phyloP scores from a whole-genome alignment of 2,113 vertebrate genomes.

The Sceloporus tristichus region DNA sequence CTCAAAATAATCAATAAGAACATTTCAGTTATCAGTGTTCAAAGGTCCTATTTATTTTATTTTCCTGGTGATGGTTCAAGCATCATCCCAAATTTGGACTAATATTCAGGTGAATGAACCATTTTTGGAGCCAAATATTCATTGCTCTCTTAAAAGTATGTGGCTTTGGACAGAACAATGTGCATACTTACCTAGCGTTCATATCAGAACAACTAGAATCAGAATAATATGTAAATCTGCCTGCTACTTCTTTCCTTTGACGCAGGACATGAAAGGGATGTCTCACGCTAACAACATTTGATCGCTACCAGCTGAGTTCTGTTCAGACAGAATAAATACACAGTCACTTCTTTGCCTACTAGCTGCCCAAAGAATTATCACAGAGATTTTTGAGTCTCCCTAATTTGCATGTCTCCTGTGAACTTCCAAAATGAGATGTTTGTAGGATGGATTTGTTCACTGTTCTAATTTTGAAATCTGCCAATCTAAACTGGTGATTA shows the following conservation, averaged over 20 bases:
- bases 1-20: not conserved
- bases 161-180: not conserved
- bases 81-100: not conserved
- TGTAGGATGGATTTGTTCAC: constrained; percentile 37
- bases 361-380: not conserved
- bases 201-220: not conserved
- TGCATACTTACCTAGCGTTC: not conserved
- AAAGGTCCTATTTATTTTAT: not conserved
- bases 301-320: not conserved
- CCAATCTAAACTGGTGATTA: constrained; percentile 59
- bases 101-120: not conserved
- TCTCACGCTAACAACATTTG: not conserved
- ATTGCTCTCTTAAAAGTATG: not conserved
- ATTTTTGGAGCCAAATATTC: not conserved
- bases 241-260: not conserved
- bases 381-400: constrained; percentile 15
- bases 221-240: not conserved
- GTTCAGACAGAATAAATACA: not conserved
- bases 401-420: constrained; percentile 8
- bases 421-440: constrained; percentile 33
- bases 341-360: not conserved
- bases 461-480: constrained; percentile 44
- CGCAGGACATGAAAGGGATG: not conserved
- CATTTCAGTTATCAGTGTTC: not conserved
- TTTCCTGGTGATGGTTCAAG: not conserved